Conservation (phyloP, 2,888 invertebrate species). For the Tachina lurida region DNA sequence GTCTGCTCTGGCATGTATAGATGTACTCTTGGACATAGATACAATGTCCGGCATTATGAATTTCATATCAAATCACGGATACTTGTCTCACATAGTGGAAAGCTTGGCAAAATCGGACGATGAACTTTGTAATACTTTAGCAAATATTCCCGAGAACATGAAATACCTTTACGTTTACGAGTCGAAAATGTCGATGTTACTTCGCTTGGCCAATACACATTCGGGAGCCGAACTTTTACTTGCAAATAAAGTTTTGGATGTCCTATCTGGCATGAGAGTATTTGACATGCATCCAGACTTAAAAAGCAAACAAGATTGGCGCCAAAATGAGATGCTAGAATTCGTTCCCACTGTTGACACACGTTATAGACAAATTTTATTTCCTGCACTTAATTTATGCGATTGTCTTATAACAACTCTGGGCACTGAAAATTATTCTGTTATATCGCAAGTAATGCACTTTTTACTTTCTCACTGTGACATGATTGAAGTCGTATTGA, state of each 20-base stretch:
- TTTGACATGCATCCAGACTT: conserved; percentile 90
- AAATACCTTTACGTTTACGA: conserved; percentile 93
- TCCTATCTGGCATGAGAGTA: conserved; percentile 87
- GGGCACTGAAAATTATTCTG: conserved; percentile 92
- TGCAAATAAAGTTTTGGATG: conserved; percentile 85
- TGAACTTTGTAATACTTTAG: conserved; percentile 86
- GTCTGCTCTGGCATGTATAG: conserved; percentile 92
- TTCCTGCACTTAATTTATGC: conserved; percentile 92
- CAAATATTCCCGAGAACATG: conserved; percentile 87
- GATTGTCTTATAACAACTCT: conserved; percentile 92
- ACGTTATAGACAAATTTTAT: conserved; percentile 91
- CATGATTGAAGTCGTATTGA: conserved; percentile 89
- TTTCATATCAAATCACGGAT: conserved; percentile 86
- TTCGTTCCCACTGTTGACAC: conserved; percentile 87
- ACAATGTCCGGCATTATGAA: conserved; percentile 87
- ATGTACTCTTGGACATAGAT: conserved; percentile 90
- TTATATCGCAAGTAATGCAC: conserved; percentile 90
- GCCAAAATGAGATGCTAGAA: conserved; percentile 71
- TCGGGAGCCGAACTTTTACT: conserved; percentile 87
- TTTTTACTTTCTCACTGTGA: conserved; percentile 92
- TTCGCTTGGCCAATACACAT: conserved; percentile 87
- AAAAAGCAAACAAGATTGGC: conserved; percentile 77
- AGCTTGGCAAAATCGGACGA: conserved; percentile 90
- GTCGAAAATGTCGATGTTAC: conserved; percentile 91
- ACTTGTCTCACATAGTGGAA: conserved; percentile 92